Percentiles rank a stretch among this genome's conserved stretches.
phyloP scores from a whole-genome alignment of 2,113 vertebrate species.

The Eupsittula cactorum region DNA sequence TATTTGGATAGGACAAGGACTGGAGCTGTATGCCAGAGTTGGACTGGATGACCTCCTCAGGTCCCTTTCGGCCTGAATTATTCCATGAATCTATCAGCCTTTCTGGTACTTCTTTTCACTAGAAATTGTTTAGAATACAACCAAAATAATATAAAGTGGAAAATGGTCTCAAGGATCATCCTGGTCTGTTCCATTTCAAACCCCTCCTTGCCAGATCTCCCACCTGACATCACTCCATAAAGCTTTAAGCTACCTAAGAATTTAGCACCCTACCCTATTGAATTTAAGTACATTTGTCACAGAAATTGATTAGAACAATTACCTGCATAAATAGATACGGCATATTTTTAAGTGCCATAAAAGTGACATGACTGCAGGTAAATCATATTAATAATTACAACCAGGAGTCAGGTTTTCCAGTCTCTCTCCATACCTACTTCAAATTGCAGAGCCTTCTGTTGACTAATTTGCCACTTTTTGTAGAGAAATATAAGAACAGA shows the following conservation, averaged over 20 bases:
- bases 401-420: conserved; percentile 18
- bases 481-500: not conserved
- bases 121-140: not conserved
- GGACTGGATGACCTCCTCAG: not conserved
- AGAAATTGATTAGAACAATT: conserved; percentile 29
- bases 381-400: conserved; percentile 46
- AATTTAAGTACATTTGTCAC: not conserved
- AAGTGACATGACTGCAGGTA: conserved; percentile 33
- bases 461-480: not conserved
- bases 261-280: not conserved
- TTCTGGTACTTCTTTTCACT: not conserved
- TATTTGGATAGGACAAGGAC: not conserved
- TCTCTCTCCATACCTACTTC: not conserved
- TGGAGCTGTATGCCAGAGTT: fast-evolving
- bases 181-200: not conserved
- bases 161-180: not conserved
- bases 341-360: conserved; percentile 22
- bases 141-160: not conserved
- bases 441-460: conserved; percentile 1
- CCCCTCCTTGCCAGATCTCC: not conserved
- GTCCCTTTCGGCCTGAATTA: not conserved
- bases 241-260: not conserved
- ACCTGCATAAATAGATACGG: conserved; percentile 31
- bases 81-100: not conserved
- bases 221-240: not conserved